Conservation (phyloP, 2,888 invertebrate genomes). For the Mystacides longicornis region DNA sequence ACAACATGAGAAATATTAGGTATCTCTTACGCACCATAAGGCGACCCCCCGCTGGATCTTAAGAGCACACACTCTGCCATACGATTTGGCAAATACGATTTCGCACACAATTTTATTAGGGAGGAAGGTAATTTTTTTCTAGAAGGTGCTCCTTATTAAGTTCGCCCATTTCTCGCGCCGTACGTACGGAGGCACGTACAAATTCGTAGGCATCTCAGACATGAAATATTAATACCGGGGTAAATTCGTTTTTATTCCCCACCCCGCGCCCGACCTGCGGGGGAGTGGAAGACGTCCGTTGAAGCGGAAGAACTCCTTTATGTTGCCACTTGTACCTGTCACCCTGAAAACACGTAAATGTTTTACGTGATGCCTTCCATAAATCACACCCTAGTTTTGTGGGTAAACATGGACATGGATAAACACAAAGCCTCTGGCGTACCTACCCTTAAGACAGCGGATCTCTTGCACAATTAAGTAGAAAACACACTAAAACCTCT, state of each 20-base stretch:
- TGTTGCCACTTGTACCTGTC: slow-evolving; percentile 27
- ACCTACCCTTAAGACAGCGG: slow-evolving; percentile 6
- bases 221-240: slow-evolving; percentile 26
- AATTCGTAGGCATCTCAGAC: slow-evolving; percentile 14
- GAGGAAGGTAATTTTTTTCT: slow-evolving; percentile 15
- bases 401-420: slow-evolving; percentile 19
- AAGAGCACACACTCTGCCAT: slow-evolving; percentile 4
- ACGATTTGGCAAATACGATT: slow-evolving; percentile 14
- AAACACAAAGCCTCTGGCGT: slow-evolving; percentile 8
- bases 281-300: slow-evolving; percentile 5
- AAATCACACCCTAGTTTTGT: slow-evolving; percentile 26
- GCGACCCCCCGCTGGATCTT: background rate
- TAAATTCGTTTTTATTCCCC: slow-evolving; percentile 20
- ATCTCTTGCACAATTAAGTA: too few species aligned
- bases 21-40: background rate
- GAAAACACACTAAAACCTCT: too few species aligned
- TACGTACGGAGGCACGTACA: slow-evolving; percentile 8
- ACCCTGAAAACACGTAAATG: slow-evolving; percentile 26
- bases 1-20: slow-evolving; percentile 3
- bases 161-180: background rate
- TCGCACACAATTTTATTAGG: slow-evolving; percentile 14
- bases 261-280: background rate
- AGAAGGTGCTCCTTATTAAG: slow-evolving; percentile 16
- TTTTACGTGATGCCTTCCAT: slow-evolving; percentile 24
- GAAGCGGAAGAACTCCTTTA: slow-evolving; percentile 25